Evolutionary conservation across 2,888 invertebrate genomes (phyloP).

Genomic region (Polymixis flavicincta): DNA sequence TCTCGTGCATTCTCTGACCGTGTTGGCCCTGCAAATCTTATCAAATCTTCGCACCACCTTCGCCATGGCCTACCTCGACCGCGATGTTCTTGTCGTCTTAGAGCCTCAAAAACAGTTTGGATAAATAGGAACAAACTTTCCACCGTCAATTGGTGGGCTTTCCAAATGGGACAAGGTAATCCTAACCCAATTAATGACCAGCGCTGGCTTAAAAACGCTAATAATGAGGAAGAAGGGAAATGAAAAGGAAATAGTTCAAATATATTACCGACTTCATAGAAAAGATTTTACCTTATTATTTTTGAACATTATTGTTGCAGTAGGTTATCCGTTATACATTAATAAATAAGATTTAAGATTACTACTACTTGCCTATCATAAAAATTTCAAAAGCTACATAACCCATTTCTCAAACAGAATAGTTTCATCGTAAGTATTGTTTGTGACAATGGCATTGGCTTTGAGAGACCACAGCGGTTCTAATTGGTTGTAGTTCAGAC

Average conservation of each 20-base stretch:
- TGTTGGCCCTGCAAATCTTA: no score
- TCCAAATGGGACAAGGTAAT: background rate
- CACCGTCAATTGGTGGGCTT: no score
- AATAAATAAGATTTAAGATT: background rate
- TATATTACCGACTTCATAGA: background rate
- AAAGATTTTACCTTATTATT: background rate
- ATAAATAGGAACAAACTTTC: background rate
- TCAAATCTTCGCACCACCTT: no score
- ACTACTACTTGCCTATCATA: background rate
- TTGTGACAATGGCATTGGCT: constrained; percentile 47
- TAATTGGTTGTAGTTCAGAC: constrained; percentile 55
- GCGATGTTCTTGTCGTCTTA: no score
- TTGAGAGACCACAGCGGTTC: constrained; percentile 10
- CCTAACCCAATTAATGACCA: background rate
- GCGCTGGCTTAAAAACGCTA: background rate
- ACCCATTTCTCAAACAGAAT: background rate
- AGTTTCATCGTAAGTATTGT: background rate
- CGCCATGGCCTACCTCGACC: no score
- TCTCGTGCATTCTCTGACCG: no score
- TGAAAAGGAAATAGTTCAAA: background rate
- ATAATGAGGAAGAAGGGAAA: background rate
- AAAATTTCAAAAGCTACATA: background rate
- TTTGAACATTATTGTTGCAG: background rate
- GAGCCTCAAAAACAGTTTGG: no score
- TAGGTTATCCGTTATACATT: no score